Evolutionary conservation across 2,888 invertebrate species (phyloP).

Genomic region (Heliconius charithonia): DNA sequence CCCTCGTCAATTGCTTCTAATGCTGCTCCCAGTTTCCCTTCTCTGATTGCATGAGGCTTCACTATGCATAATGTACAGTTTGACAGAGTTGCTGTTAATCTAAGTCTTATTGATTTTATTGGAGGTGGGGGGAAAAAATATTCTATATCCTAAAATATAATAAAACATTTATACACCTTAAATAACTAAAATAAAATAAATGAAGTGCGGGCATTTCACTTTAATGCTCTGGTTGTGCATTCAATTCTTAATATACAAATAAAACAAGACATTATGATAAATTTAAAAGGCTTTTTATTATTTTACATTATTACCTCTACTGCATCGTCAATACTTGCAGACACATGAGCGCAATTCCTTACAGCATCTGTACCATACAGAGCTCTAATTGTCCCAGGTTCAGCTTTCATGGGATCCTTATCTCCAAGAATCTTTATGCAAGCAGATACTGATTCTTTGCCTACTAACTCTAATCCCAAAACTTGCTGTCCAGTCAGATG

Average conservation of each 20-base stretch:
- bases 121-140: constrained; percentile 85
- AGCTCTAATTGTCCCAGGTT: constrained; percentile 85
- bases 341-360: constrained; percentile 88
- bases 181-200: neutral
- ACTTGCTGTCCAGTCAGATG: constrained; percentile 87
- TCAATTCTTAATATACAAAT: too few relatives aligned
- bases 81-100: constrained; percentile 83
- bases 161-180: neutral
- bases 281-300: too few relatives aligned
- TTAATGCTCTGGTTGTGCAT: neutral
- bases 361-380: constrained; percentile 87
- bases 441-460: constrained; percentile 85
- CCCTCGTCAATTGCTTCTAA: constrained; percentile 87
- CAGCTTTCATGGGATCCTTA: constrained; percentile 84
- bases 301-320: constrained; percentile 61
- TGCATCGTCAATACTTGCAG: constrained; percentile 83
- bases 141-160: constrained; percentile 78
- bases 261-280: neutral
- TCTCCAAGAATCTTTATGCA: constrained; percentile 86
- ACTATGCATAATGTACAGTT: constrained; percentile 92
- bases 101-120: constrained; percentile 65
- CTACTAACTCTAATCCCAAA: constrained; percentile 89
- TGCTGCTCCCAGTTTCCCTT: constrained; percentile 88
- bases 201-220: too few relatives aligned
- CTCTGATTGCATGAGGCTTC: constrained; percentile 94